Percentiles rank a stretch among this genome's conserved stretches.
Conservation (phyloP, 2,113 vertebrate species). For the Peucedramus taeniatus region DNA sequence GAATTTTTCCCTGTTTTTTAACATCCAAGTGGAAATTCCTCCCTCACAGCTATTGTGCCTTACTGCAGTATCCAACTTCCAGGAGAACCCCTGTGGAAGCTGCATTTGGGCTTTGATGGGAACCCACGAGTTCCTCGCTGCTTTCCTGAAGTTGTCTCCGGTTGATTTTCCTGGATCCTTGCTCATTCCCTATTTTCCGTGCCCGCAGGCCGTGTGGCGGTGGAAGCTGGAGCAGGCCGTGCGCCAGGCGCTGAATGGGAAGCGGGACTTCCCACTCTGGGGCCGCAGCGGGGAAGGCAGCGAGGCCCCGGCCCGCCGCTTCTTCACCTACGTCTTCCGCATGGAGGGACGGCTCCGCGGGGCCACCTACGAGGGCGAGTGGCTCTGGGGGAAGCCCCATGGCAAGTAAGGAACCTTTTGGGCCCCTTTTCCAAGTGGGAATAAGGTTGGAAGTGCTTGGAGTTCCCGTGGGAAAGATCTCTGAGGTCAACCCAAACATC, state of each 20-base stretch:
- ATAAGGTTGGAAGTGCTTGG: not conserved
- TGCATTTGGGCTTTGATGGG: not conserved
- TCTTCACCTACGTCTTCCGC: conserved; percentile 49
- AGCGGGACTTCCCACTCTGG: conserved; percentile 66
- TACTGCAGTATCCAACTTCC: not conserved
- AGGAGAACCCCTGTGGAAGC: not conserved
- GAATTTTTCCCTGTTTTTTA: not conserved
- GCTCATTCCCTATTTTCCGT: not conserved
- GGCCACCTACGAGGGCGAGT: conserved; percentile 72
- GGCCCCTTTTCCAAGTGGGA: accelerated
- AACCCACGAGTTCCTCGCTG: not conserved
- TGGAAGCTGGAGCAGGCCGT: conserved; percentile 72
- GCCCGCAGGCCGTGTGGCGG: conserved; percentile 64
- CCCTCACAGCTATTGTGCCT: not conserved
- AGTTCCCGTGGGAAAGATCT: accelerated
- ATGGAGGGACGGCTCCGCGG: conserved; percentile 49
- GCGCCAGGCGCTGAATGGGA: conserved; percentile 63
- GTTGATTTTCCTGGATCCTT: accelerated
- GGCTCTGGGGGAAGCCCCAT: conserved; percentile 67
- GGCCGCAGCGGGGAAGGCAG: not conserved
- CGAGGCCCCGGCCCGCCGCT: not conserved
- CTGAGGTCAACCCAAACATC: not conserved
- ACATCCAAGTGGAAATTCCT: not conserved
- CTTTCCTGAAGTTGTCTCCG: accelerated
- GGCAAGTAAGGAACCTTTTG: conserved; percentile 66